These are phyloP conservation scores for Nipponacmea schrenckii DNA, from an alignment of 2,888 invertebrate genomes.

Conservation along the genomic window DNA sequence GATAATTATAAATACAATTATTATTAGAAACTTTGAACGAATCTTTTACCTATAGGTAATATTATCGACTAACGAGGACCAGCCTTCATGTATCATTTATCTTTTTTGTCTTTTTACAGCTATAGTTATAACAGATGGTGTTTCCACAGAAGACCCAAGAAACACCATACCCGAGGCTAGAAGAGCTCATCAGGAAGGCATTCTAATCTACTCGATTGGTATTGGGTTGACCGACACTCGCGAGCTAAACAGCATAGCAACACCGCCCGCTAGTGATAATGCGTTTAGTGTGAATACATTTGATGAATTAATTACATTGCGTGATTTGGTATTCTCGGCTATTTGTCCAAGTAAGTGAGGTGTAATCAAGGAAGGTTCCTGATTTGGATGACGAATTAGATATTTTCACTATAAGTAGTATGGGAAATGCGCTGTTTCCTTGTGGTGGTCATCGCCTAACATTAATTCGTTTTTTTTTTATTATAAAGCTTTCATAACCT, in stretches of 20 bases:
- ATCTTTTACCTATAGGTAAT: too few relatives aligned
- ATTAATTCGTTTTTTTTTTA: too few relatives aligned
- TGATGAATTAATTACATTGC: slow-evolving; percentile 43
- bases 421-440: too few relatives aligned
- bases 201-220: slow-evolving; percentile 55
- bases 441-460: too few relatives aligned
- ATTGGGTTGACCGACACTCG: slow-evolving; percentile 53
- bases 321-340: slow-evolving; percentile 37
- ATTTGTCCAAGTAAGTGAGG: slow-evolving; percentile 41
- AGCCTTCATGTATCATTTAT: too few relatives aligned
- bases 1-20: too few relatives aligned
- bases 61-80: too few relatives aligned
- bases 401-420: too few relatives aligned
- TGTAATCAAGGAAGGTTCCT: background rate
- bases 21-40: too few relatives aligned
- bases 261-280: slow-evolving; percentile 44
- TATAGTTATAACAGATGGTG: slow-evolving; percentile 54
- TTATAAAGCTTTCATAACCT: too few relatives aligned
- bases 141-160: slow-evolving; percentile 51
- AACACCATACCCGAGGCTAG: slow-evolving; percentile 51
- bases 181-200: slow-evolving; percentile 42
- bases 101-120: slow-evolving; percentile 31
- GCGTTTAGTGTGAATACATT: slow-evolving; percentile 51
- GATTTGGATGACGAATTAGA: too few relatives aligned
- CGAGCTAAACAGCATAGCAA: slow-evolving; percentile 57